phyloP scores from a whole-genome alignment of 2,797 vertebrate genomes.

The Macropodus opercularis region DNA sequence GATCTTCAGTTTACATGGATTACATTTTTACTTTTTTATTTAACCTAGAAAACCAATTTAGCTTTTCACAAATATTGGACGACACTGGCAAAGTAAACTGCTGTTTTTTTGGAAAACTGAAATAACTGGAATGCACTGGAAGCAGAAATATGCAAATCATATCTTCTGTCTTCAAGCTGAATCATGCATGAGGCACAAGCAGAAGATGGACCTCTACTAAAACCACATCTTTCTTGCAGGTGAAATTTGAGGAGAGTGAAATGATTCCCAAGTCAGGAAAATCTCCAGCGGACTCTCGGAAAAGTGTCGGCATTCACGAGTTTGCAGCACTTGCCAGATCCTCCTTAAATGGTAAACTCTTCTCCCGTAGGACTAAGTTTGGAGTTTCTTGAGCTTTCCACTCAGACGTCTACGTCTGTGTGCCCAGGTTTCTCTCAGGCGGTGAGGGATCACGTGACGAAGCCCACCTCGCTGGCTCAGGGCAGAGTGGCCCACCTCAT shows the following conservation, averaged over 20 bases:
- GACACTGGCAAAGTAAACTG: constrained; percentile 19
- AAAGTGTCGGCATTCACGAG: constrained; percentile 96
- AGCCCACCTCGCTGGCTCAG: constrained; percentile 97
- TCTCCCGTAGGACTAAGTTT: neutral
- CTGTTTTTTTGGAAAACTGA: neutral
- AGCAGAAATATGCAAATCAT: neutral
- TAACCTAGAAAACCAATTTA: too few relatives aligned
- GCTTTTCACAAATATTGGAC: neutral
- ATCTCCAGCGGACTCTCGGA: constrained; percentile 82
- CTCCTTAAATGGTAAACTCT: constrained; percentile 90
- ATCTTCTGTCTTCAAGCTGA: neutral
- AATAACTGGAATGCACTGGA: neutral
- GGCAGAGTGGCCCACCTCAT: constrained; percentile 97
- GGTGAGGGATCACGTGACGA: constrained; percentile 97
- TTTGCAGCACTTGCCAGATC: constrained; percentile 97
- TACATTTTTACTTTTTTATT: too few relatives aligned
- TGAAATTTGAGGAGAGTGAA: constrained; percentile 95
- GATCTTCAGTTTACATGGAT: neutral
- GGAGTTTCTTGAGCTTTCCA: neutral
- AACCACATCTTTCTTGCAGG: constrained; percentile 74
- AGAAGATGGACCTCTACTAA: neutral
- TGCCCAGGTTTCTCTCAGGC: constrained; percentile 93
- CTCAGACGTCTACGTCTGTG: constrained; percentile 1
- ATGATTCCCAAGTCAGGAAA: constrained; percentile 96
- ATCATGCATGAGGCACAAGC: too few relatives aligned